Percentiles rank a stretch among this genome's conserved stretches.
phyloP scores from a whole-genome alignment of 2,797 vertebrate genomes.

The Microctenopoma stevenorrisi region DNA sequence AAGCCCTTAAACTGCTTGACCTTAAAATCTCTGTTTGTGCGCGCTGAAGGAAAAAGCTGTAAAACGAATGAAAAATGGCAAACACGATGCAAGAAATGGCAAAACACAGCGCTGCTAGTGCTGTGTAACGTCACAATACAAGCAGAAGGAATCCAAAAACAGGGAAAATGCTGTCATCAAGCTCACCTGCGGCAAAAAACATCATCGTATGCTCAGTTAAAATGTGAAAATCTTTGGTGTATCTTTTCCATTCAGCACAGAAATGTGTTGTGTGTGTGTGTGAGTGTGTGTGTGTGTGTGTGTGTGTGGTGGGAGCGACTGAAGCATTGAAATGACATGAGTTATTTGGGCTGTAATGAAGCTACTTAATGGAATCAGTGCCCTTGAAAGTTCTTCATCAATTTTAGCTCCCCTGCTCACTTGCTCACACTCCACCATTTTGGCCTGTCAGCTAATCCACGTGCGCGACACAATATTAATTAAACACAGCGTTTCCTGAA shows the following conservation, averaged over 20 bases:
- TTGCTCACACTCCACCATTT: conserved; percentile 67
- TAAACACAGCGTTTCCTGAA: conserved; percentile 90
- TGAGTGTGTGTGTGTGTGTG: conserved; percentile 42
- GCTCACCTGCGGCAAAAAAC: conserved; percentile 32
- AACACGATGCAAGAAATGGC: conserved; percentile 36
- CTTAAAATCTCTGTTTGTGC: conserved; percentile 70
- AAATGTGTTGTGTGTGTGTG: conserved; percentile 26
- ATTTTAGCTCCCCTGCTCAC: conserved; percentile 83
- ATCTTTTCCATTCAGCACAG: conserved; percentile 18
- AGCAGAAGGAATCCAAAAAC: conserved; percentile 17
- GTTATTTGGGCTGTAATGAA: conserved; percentile 90
- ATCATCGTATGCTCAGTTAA: conserved; percentile 40
- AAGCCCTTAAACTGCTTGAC: conserved; percentile 75
- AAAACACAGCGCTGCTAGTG: conserved; percentile 24
- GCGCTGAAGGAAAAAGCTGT: conserved; percentile 45
- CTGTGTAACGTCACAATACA: conserved; percentile 3
- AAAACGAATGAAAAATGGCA: conserved; percentile 36
- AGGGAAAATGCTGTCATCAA: conserved; percentile 27
- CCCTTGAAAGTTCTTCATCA: conserved; percentile 95
- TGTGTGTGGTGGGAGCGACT: conserved; percentile 55
- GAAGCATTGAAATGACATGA: conserved; percentile 84
- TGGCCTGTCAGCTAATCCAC: conserved; percentile 89
- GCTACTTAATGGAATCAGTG: conserved; percentile 91
- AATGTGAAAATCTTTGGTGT: conserved; percentile 41
- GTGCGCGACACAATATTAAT: conserved; percentile 89